Evolutionary conservation across 2,797 vertebrate genomes (phyloP).

Genomic region (Pantherophis vulpinus): DNA sequence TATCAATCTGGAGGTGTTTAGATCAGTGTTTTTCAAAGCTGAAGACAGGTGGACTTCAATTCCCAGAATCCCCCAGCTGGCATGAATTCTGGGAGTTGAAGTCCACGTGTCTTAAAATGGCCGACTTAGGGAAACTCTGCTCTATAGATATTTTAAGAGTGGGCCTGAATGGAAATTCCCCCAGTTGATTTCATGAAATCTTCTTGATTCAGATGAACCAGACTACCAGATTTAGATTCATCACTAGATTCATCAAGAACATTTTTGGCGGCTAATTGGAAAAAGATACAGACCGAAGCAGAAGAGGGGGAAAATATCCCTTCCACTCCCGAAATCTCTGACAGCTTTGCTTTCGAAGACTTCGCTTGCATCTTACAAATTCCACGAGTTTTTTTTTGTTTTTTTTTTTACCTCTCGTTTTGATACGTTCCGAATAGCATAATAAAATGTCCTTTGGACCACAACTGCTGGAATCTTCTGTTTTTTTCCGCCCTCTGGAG

Average conservation of each 20-base stretch:
- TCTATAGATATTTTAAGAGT: neutral
- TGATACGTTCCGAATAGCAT: neutral
- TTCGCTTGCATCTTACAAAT: no score
- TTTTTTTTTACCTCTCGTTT: neutral
- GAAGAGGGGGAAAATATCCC: accelerated
- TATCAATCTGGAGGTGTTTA: neutral
- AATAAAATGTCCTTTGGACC: neutral
- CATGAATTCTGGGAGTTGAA: neutral
- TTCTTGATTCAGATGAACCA: neutral
- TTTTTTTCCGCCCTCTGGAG: neutral
- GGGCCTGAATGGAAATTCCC: neutral
- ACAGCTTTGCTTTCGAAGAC: neutral
- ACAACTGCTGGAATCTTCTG: neutral
- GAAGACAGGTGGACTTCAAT: no score
- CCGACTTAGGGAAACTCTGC: neutral
- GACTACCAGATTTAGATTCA: neutral
- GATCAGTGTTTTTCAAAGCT: no score
- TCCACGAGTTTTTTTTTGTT: no score
- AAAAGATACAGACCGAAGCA: no score
- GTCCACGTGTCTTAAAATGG: accelerated
- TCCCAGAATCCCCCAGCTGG: neutral
- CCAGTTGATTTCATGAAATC: neutral
- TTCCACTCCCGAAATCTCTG: accelerated
- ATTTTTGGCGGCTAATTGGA: accelerated
- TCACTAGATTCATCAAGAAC: neutral